Conservation (phyloP, 2,797 vertebrate species). For the Kryptolebias ocellatus region DNA sequence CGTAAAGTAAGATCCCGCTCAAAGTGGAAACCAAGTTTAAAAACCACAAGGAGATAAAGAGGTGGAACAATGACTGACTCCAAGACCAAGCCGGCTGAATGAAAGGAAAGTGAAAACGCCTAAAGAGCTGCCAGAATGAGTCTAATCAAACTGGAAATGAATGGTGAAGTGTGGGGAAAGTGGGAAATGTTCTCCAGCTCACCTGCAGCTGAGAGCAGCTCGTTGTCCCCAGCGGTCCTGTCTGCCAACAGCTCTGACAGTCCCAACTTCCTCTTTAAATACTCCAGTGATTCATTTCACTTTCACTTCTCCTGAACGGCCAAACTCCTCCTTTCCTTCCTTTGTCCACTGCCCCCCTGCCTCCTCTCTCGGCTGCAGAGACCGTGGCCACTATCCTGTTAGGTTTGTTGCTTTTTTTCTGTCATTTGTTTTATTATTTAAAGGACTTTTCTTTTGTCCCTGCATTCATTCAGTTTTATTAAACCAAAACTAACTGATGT, state of each 20-base stretch:
- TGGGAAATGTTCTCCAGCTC: constrained; percentile 4
- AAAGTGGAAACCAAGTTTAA: neutral
- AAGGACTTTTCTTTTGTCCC: neutral
- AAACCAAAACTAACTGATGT: neutral
- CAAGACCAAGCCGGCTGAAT: constrained; percentile 11
- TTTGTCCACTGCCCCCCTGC: constrained; percentile 24
- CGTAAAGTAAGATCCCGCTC: neutral
- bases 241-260: constrained; percentile 46
- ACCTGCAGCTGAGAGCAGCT: constrained; percentile 35
- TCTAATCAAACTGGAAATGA: no score
- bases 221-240: constrained; percentile 27
- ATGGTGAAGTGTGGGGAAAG: neutral
- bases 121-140: neutral
- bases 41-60: neutral
- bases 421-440: no score
- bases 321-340: constrained; percentile 54
- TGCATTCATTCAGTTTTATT: neutral
- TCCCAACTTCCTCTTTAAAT: constrained; percentile 83
- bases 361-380: constrained; percentile 2
- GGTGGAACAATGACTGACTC: neutral
- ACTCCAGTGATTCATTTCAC: constrained; percentile 79
- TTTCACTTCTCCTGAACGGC: constrained; percentile 81
- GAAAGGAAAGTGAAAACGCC: constrained; percentile 34
- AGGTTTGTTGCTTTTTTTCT: neutral
- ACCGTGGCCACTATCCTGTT: neutral